Evolutionary conservation across 2,113 vertebrate genomes (phyloP).

Genomic region (Oncorhynchus mykiss): DNA sequence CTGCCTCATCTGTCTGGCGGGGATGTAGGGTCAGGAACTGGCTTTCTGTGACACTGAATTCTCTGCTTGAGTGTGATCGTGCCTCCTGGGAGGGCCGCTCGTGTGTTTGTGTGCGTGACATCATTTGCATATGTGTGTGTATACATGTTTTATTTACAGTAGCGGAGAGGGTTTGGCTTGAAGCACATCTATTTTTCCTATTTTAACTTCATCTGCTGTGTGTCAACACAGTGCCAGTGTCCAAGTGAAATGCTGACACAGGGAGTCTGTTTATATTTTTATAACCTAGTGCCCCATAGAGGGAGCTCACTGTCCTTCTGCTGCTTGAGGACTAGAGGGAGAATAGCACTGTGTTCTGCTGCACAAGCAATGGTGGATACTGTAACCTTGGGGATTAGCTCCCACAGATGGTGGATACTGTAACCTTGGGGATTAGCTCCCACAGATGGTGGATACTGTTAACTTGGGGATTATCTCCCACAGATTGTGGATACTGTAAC

Average conservation of each 20-base stretch:
- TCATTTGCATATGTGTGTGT: conserved; percentile 2
- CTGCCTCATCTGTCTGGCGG: conserved; percentile 69
- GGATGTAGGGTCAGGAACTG: conserved; percentile 67
- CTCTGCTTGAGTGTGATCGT: conserved; percentile 73
- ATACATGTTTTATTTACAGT: conserved; percentile 45
- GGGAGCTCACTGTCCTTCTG: conserved; percentile 45
- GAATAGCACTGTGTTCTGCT: conserved; percentile 4
- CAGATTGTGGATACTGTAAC: no score
- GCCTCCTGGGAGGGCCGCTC: conserved; percentile 68
- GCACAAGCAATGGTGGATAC: not conserved
- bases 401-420: no score
- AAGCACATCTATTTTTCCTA: conserved; percentile 68
- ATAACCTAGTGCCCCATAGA: conserved; percentile 51
- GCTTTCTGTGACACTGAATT: conserved; percentile 74
- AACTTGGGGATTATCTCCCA: no score
- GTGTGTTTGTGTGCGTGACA: conserved; percentile 51
- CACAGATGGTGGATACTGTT: no score
- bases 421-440: no score
- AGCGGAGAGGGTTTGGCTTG: conserved; percentile 55
- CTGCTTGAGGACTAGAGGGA: conserved; percentile 6
- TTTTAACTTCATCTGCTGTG: conserved; percentile 73
- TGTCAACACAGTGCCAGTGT: conserved; percentile 66
- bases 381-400: no score
- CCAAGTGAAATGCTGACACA: conserved; percentile 66
- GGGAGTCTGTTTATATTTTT: conserved; percentile 50